Percentiles rank a stretch among this genome's conserved stretches.
Evolutionary conservation across 1,140 invertebrate genomes (phyloP).

Genomic region (Leptinotarsa defecta): DNA sequence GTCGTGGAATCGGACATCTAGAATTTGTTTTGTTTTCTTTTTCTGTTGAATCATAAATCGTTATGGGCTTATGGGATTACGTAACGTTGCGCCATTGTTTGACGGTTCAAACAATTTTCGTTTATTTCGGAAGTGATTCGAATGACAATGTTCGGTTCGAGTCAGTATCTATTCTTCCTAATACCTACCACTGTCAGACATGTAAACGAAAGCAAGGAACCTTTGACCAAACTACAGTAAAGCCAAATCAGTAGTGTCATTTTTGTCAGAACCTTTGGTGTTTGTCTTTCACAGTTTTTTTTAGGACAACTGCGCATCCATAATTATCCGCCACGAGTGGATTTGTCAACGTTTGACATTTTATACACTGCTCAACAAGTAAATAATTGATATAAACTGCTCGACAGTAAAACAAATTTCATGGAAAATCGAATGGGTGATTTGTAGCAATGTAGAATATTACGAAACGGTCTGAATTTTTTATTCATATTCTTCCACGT

Average conservation of each 20-base stretch:
- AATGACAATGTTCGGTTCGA: neutral
- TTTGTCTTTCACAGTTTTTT: too few relatives aligned
- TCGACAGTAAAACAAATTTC: too few relatives aligned
- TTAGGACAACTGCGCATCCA: too few relatives aligned
- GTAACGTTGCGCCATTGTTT: slow-evolving; percentile 35
- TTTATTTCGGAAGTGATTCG: slow-evolving; percentile 21
- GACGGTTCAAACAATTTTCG: neutral
- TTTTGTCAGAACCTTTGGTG: too few relatives aligned
- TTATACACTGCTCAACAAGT: too few relatives aligned
- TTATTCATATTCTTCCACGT: too few relatives aligned
- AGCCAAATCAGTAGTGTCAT: neutral
- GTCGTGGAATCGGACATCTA: slow-evolving; percentile 45
- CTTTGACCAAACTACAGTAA: neutral
- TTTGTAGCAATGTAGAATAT: too few relatives aligned
- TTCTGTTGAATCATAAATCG: slow-evolving; percentile 33
- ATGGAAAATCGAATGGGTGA: too few relatives aligned
- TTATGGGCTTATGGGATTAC: slow-evolving; percentile 35
- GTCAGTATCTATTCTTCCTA: neutral
- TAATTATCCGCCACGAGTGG: too few relatives aligned
- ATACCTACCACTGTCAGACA: neutral
- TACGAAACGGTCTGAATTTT: too few relatives aligned
- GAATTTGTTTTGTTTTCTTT: slow-evolving; percentile 46
- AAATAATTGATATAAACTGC: too few relatives aligned
- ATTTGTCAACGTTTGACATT: too few relatives aligned
- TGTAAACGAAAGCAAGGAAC: neutral